Conservation (phyloP, 2,888 invertebrate genomes). For the Erebia ligea region DNA sequence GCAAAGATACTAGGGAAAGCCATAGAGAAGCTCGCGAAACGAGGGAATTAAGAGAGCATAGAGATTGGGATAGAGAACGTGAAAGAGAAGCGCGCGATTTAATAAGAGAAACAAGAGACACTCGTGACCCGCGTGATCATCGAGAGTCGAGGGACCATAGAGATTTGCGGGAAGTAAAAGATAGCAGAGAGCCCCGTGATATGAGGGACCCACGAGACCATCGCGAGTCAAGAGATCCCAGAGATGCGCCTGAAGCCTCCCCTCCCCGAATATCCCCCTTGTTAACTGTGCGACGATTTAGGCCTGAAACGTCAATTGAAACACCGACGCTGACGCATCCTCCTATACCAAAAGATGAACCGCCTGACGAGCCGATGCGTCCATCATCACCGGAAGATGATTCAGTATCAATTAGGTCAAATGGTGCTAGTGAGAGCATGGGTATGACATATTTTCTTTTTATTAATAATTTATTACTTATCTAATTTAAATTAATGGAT, state of each 20-base stretch:
- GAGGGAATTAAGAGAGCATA: conserved; percentile 52
- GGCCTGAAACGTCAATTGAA: conserved; percentile 67
- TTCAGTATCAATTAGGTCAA: conserved; percentile 80
- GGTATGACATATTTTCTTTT: conserved; percentile 59
- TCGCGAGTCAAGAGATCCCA: conserved; percentile 62
- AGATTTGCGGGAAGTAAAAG: conserved; percentile 57
- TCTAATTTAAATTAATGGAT: too few species aligned
- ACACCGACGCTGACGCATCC: conserved; percentile 72
- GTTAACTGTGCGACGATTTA: conserved; percentile 76
- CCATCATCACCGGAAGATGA: conserved; percentile 84
- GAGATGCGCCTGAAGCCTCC: conserved; percentile 73
- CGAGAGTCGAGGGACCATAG: conserved; percentile 62
- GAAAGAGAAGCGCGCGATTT: conserved; percentile 61
- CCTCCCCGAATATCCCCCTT: conserved; percentile 77
- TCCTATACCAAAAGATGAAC: conserved; percentile 80
- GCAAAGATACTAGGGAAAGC: conserved; percentile 65
- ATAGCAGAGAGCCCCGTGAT: conserved; percentile 51
- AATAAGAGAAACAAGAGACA: conserved; percentile 53
- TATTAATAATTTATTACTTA: too few species aligned
- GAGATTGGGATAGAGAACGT: conserved; percentile 62
- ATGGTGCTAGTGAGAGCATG: conserved; percentile 80
- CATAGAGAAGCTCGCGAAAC: conserved; percentile 69
- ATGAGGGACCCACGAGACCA: conserved; percentile 64
- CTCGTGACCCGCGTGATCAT: conserved; percentile 56
- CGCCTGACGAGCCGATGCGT: conserved; percentile 79